Evolutionary conservation across 2,888 invertebrate species (phyloP).

Genomic region (Drosophila pseudotakahashii): DNA sequence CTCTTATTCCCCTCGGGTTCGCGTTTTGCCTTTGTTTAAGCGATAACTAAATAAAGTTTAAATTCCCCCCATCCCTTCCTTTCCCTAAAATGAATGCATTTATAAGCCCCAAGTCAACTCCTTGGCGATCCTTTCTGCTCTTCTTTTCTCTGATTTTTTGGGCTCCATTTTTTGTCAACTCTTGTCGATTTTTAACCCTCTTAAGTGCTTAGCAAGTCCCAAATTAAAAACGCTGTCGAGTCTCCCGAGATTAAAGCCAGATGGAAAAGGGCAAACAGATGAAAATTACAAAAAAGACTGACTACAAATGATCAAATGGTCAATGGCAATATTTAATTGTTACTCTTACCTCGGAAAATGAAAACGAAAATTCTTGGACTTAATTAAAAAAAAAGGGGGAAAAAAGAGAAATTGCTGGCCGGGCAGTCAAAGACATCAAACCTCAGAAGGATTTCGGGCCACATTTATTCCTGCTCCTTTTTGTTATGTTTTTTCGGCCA

Average conservation of each 20-base stretch:
- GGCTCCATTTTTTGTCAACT: constrained; percentile 62
- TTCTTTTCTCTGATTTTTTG: constrained; percentile 9
- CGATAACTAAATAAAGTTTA: constrained; percentile 74
- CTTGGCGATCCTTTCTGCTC: constrained; percentile 55
- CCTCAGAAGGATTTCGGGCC: constrained; percentile 40
- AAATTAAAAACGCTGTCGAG: constrained; percentile 74
- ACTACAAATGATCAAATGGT: constrained; percentile 74
- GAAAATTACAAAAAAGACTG: constrained; percentile 51
- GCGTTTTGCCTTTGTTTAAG: constrained; percentile 57
- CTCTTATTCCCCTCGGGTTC: constrained; percentile 8
- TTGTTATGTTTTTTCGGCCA: constrained; percentile 7
- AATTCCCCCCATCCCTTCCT: constrained; percentile 22
- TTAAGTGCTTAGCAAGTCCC: constrained; percentile 81
- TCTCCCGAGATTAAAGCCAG: constrained; percentile 69
- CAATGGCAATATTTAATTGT: constrained; percentile 74
- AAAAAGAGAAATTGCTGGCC: constrained; percentile 14
- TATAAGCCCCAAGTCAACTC: constrained; percentile 52
- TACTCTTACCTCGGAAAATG: constrained; percentile 42
- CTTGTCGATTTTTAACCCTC: constrained; percentile 78
- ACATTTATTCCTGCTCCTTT: constrained; percentile 29
- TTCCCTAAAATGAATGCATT: constrained; percentile 67
- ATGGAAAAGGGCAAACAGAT: constrained; percentile 41
- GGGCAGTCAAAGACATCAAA: constrained; percentile 42
- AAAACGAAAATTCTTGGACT: constrained; percentile 26
- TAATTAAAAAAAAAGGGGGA: constrained; percentile 44